phyloP scores from a whole-genome alignment of 2,888 invertebrate genomes.

The Frankliniella fusca region DNA sequence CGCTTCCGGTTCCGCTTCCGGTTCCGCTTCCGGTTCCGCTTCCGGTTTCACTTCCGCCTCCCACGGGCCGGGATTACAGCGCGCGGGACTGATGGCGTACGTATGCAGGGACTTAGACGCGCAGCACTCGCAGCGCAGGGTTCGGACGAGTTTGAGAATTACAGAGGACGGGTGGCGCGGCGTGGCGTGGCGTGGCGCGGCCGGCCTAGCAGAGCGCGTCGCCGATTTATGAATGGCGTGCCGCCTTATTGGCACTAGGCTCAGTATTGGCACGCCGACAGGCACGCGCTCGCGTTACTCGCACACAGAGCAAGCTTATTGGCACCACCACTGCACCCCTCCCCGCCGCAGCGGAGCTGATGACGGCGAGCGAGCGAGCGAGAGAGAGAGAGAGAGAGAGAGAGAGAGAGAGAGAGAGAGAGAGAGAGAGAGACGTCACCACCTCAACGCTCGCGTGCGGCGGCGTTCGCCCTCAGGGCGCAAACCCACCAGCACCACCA shows the following conservation, averaged over 20 bases:
- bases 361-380: neutral
- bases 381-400: neutral
- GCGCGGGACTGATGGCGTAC: too few relatives aligned
- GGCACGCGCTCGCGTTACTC: neutral
- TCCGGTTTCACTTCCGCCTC: too few relatives aligned
- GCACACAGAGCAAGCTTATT: neutral
- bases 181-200: neutral
- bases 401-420: too few relatives aligned
- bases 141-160: too few relatives aligned
- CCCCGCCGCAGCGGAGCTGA: neutral
- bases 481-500: neutral
- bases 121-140: too few relatives aligned
- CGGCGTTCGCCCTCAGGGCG: neutral
- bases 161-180: too few relatives aligned
- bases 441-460: neutral
- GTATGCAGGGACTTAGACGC: too few relatives aligned
- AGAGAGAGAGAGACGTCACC: too few relatives aligned
- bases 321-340: neutral
- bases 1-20: neutral
- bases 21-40: neutral
- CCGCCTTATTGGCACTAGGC: constrained; percentile 2
- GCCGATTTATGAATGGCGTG: constrained; percentile 13
- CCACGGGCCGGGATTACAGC: too few relatives aligned
- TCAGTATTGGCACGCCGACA: constrained; percentile 21
- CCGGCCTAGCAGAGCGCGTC: neutral